Evolutionary conservation across 2,797 vertebrate genomes (phyloP).

Genomic region (Pangasius krempfi): DNA sequence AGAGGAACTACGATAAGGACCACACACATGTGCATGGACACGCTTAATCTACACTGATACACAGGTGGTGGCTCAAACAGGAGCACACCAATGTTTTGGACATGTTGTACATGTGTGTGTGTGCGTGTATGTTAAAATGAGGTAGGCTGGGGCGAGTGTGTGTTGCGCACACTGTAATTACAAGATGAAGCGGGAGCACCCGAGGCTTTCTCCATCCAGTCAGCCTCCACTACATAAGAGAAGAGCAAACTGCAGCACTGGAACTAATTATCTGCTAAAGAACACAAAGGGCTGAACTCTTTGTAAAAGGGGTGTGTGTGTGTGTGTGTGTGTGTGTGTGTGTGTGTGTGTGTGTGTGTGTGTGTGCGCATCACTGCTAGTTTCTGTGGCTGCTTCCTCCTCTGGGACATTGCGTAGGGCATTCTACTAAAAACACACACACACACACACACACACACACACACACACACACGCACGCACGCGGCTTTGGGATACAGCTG

Average conservation of each 20-base stretch:
- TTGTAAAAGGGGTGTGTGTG: not conserved
- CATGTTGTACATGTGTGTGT: not conserved
- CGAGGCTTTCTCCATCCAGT: conserved; percentile 20
- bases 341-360: no score
- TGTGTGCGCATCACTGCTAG: not conserved
- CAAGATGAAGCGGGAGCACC: conserved; percentile 16
- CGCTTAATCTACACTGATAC: not conserved
- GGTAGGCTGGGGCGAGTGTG: not conserved
- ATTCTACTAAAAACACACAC: conserved; percentile 5
- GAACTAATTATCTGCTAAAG: conserved; percentile 43
- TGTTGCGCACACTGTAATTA: conserved; percentile 21
- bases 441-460: not conserved
- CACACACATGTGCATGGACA: not conserved
- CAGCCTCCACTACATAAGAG: conserved; percentile 14
- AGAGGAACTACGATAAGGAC: not conserved
- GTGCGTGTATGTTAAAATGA: not conserved
- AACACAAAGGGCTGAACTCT: conserved; percentile 32
- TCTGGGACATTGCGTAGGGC: conserved; percentile 29
- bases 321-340: not conserved
- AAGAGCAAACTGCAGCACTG: conserved; percentile 35
- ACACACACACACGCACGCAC: not conserved
- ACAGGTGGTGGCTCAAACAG: not conserved
- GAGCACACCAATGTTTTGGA: not conserved
- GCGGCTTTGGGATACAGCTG: conserved; percentile 15
- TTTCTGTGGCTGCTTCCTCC: conserved; percentile 29